phyloP scores from a whole-genome alignment of 30 jellyfish, hydroid and myxozoan species.

The Aurelia aurita complex sp. Pacific region DNA sequence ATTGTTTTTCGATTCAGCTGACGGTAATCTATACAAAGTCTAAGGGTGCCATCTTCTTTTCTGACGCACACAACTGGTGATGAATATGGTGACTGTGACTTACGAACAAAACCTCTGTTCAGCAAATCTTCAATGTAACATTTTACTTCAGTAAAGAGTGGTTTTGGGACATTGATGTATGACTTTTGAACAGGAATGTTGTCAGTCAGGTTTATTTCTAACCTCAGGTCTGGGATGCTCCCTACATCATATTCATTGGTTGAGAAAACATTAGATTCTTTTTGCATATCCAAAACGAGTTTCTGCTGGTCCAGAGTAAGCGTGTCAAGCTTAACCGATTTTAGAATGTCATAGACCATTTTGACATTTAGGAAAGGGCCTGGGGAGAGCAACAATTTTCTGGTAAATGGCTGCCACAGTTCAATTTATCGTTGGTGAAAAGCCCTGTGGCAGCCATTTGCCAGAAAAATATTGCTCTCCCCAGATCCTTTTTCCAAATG shows the following conservation, averaged over 20 bases:
- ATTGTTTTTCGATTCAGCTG: slow-evolving; percentile 25
- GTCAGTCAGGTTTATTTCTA: slow-evolving; percentile 38
- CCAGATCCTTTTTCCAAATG: too few species aligned
- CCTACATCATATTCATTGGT: slow-evolving; percentile 44
- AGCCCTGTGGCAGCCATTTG: too few species aligned
- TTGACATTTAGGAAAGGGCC: too few species aligned
- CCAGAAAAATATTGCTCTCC: too few species aligned
- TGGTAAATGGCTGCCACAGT: too few species aligned
- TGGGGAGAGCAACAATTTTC: too few species aligned
- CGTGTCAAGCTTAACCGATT: slow-evolving; percentile 26
- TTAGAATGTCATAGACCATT: slow-evolving; percentile 11
- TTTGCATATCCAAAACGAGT: slow-evolving; percentile 7
- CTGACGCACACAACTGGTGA: slow-evolving; percentile 51
- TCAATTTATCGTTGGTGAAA: too few species aligned
- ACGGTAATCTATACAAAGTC: slow-evolving; percentile 43
- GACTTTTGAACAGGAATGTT: slow-evolving; percentile 33
- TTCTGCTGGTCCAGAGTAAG: slow-evolving; percentile 23
- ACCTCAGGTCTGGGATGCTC: slow-evolving; percentile 18
- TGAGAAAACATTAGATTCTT: slow-evolving; percentile 24
- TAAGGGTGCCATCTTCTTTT: slow-evolving; percentile 19
- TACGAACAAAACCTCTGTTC: slow-evolving; percentile 14
- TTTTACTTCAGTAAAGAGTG: slow-evolving; percentile 38
- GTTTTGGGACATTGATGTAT: slow-evolving; percentile 42
- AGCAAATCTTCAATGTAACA: slow-evolving; percentile 21
- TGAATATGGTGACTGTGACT: slow-evolving; percentile 36